phyloP scores from a whole-genome alignment of 2,888 invertebrate species.

The Drosophila tanythrix region DNA sequence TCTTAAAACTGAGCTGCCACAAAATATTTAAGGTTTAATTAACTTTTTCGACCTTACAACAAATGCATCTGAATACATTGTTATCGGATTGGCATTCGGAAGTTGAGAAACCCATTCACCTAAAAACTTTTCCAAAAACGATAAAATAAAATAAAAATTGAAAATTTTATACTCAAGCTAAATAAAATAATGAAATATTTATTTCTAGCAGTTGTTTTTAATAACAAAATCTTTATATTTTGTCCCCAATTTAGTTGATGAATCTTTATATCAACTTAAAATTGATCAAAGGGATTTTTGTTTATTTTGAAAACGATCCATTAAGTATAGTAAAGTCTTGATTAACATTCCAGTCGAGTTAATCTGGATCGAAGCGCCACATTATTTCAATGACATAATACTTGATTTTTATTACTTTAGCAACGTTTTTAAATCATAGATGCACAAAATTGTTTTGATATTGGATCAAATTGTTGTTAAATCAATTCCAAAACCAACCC shows the following conservation, averaged over 20 bases:
- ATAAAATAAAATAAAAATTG: neutral
- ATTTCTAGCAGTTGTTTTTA: neutral
- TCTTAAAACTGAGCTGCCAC: neutral
- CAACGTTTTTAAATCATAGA: neutral
- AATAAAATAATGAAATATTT: neutral
- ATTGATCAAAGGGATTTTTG: neutral
- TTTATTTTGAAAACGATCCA: no score
- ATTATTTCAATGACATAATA: neutral
- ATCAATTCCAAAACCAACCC: neutral
- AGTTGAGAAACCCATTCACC: neutral
- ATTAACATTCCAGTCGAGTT: neutral
- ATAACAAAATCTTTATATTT: neutral
- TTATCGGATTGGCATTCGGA: neutral
- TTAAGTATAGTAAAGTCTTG: neutral
- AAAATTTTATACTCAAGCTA: neutral
- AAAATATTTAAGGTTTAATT: constrained; percentile 2
- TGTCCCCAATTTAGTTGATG: neutral
- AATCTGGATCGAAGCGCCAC: neutral
- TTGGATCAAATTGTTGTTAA: neutral
- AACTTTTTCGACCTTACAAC: neutral
- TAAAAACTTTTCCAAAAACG: neutral
- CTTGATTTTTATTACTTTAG: neutral
- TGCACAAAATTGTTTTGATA: neutral
- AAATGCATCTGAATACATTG: neutral
- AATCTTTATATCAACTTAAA: neutral